Conservation (phyloP, 92 coral and sea anemone genomes). For the Parazoanthus darwini region DNA sequence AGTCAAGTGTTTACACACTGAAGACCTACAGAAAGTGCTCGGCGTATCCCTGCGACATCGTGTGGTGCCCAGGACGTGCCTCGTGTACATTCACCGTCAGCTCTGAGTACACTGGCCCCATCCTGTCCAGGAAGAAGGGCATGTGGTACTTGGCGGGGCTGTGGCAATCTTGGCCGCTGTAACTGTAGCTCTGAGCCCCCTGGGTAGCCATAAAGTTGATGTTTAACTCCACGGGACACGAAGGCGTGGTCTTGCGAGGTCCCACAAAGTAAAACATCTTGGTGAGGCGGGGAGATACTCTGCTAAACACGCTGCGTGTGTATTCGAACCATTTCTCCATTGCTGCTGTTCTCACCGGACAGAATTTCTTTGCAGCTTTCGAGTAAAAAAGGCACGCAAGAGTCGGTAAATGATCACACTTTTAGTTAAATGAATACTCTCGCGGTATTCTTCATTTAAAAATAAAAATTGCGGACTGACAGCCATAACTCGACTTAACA, state of each 20-base stretch:
- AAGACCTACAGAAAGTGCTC: conserved; percentile 66
- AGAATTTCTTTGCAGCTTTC: conserved; percentile 73
- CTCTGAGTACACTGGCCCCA: conserved; percentile 91
- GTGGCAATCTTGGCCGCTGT: conserved; percentile 52
- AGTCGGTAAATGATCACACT: too few species aligned
- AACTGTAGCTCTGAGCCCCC: conserved; percentile 69
- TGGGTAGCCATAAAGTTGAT: conserved; percentile 73
- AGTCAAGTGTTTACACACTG: background rate
- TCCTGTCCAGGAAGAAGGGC: conserved; percentile 92
- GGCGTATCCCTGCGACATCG: conserved; percentile 70
- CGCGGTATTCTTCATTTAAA: too few species aligned
- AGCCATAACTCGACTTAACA: too few species aligned
- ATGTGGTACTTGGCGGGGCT: conserved; percentile 56
- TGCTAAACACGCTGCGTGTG: conserved; percentile 70
- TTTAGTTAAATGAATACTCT: too few species aligned
- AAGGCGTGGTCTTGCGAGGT: conserved; percentile 72
- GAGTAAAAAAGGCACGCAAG: background rate
- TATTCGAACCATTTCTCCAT: conserved; percentile 80
- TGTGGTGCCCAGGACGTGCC: conserved; percentile 93
- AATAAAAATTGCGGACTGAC: too few species aligned
- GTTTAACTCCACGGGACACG: conserved; percentile 75
- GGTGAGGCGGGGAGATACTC: conserved; percentile 62
- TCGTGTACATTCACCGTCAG: conserved; percentile 88
- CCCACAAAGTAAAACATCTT: conserved; percentile 79
- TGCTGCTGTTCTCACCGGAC: conserved; percentile 80